phyloP scores from a whole-genome alignment of 2,113 vertebrate genomes.

The Crotalus helleri region DNA sequence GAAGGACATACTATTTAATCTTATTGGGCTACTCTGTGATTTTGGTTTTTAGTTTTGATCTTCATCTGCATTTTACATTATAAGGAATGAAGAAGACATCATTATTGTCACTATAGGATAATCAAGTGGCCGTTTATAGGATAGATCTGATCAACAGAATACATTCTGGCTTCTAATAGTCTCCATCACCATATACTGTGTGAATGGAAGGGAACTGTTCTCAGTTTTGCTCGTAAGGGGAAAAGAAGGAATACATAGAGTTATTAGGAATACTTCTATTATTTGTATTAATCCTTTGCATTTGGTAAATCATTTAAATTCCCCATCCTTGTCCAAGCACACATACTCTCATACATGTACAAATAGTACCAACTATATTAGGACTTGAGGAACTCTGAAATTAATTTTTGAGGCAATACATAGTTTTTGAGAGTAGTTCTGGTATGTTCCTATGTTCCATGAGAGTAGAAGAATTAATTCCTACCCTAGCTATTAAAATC shows the following conservation, averaged over 20 bases:
- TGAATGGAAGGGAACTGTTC: neutral
- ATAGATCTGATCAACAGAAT: neutral
- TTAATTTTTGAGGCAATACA: neutral
- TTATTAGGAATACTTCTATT: neutral
- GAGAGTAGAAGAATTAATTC: neutral
- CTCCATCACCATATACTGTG: neutral
- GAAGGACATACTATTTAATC: neutral
- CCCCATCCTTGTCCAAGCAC: neutral
- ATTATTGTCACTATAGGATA: neutral
- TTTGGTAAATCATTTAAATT: neutral
- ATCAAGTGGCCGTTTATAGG: neutral
- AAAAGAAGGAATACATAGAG: neutral
- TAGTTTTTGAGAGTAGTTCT: neutral
- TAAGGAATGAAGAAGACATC: neutral
- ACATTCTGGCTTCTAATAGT: neutral
- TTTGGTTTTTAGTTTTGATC: neutral
- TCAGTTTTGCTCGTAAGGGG: neutral
- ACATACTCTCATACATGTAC: neutral
- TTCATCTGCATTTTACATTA: neutral
- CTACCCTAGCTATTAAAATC: neutral
- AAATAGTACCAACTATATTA: neutral
- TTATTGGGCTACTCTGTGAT: neutral
- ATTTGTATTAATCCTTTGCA: neutral
- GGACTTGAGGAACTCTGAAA: neutral
- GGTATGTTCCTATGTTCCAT: neutral